These are phyloP conservation scores for Campodea augens DNA, from an alignment of 1,140 invertebrate species.

Conservation along the genomic window DNA sequence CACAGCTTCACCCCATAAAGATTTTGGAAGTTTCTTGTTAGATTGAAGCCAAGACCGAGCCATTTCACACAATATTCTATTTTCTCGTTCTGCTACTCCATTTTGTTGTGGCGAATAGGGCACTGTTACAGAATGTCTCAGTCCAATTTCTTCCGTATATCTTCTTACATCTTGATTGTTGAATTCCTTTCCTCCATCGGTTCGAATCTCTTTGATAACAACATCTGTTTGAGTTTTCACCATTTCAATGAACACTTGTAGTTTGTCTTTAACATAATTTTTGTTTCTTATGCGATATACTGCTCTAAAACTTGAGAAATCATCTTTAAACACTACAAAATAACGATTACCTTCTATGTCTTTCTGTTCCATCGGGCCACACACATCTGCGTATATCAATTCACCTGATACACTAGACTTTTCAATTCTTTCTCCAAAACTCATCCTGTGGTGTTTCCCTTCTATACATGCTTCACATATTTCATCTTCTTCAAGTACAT, in stretches of 20 bases:
- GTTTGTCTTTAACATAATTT: slow-evolving; percentile 7
- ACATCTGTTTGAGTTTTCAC: slow-evolving; percentile 9
- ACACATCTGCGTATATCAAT: too few relatives aligned
- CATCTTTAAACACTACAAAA: slow-evolving; percentile 15
- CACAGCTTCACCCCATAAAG: slow-evolving; percentile 15
- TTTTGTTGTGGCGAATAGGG: slow-evolving; percentile 16
- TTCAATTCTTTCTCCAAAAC: too few relatives aligned
- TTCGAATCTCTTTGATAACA: too few relatives aligned
- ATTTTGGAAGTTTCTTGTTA: slow-evolving; percentile 12
- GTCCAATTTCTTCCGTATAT: slow-evolving; percentile 9
- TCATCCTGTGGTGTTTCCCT: too few relatives aligned
- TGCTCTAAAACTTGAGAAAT: slow-evolving; percentile 10
- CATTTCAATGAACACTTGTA: slow-evolving; percentile 6
- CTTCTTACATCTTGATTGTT: neutral
- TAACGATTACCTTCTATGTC: slow-evolving; percentile 12
- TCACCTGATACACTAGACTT: too few relatives aligned
- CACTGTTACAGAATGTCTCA: slow-evolving; percentile 10
- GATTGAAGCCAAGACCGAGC: slow-evolving; percentile 12
- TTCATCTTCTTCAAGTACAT: too few relatives aligned
- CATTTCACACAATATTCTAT: slow-evolving; percentile 20
- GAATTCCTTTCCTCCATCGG: slow-evolving; percentile 15
- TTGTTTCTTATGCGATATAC: slow-evolving; percentile 14
- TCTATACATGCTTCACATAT: too few relatives aligned
- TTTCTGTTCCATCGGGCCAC: too few relatives aligned
- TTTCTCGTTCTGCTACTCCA: slow-evolving; percentile 20